Evolutionary conservation across 1,140 invertebrate genomes (phyloP), one percentile per base, ranked within the genome.

Genomic region (Hyphantria cunea): DNA sequence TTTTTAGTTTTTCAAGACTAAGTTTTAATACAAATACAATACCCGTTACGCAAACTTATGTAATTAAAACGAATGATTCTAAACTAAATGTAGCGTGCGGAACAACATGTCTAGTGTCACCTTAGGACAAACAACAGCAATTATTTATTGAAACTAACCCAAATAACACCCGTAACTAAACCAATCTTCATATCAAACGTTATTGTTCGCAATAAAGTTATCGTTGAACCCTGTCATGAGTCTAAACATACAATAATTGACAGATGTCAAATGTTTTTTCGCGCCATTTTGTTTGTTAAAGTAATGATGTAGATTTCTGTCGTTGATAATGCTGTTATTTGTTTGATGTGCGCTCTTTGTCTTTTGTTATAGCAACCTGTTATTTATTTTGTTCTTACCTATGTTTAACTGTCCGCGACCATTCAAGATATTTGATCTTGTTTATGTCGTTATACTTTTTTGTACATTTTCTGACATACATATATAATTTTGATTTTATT

Each of bases 211-310:
- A 64, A 56, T 64, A 55, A 51, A 55, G 8, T 17, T 25, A 17
- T 42, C 12, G 37, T 17, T 11, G 17, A 3, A 10, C 41, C n/a
- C 13, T 54, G 31, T 49, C 67, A 62, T 60, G 70, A 73, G 70
- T 79, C 70, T 61, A 68, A 81, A 70, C 80, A 73, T 76, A 70
- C 76, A 78, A 64, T 84, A 88, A 88, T 88, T 88, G 85, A 88
- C 85, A 88, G 84, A 76, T 88, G 85, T 85, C 85, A 88, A 81
- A 86, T 71, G 39, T 56, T 81, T 85, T 25, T 82, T 84, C 82
- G 78, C 85, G 76, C 74, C 80, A 70, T 79, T 80, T 76, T 77
- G 55, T 55, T 52, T 60, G 72, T 58, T 70, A 72, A 61, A 65
- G 72, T 86, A 84, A 88, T 77, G 79, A 86, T 86, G 82, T 83